Conservation (phyloP, 2,888 invertebrate genomes). For the Nysson spinosus region DNA sequence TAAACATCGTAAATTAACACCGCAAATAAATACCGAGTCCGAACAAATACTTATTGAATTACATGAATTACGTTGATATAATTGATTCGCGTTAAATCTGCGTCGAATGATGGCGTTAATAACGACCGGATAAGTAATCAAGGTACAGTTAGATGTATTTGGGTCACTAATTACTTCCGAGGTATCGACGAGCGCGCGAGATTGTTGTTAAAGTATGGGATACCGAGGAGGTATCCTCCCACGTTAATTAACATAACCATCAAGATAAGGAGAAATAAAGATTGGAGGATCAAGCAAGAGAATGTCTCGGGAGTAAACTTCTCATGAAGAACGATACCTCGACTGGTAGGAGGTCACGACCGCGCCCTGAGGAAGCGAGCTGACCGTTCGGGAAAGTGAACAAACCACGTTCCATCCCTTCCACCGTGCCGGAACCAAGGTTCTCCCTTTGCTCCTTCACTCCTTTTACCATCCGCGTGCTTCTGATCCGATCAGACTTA, state of each 20-base stretch:
- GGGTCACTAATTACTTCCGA: too few relatives aligned
- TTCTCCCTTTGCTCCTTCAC: slow-evolving; percentile 59
- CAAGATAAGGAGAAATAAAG: slow-evolving; percentile 6
- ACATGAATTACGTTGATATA: too few relatives aligned
- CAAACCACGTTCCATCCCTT: slow-evolving; percentile 77
- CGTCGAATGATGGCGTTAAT: too few relatives aligned
- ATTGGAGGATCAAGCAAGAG: slow-evolving; percentile 5
- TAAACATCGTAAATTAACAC: too few relatives aligned
- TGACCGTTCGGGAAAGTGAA: slow-evolving; percentile 76
- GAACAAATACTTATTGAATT: too few relatives aligned
- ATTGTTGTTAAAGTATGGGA: too few relatives aligned
- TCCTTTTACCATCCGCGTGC: slow-evolving; percentile 52
- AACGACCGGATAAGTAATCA: too few relatives aligned
- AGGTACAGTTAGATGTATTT: too few relatives aligned
- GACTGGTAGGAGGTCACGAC: slow-evolving; percentile 69
- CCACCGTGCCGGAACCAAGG: slow-evolving; percentile 66
- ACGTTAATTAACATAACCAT: slow-evolving; percentile 1
- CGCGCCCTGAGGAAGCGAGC: slow-evolving; percentile 74
- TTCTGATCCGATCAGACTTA: slow-evolving; percentile 52
- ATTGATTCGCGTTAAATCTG: too few relatives aligned
- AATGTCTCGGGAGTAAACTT: slow-evolving; percentile 43
- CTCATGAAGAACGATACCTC: slow-evolving; percentile 49
- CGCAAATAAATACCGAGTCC: too few relatives aligned
- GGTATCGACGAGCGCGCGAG: too few relatives aligned
- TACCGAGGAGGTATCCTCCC: background rate